Evolutionary conservation across 2,888 invertebrate genomes (phyloP).

Genomic region (Tenthredo livida): DNA sequence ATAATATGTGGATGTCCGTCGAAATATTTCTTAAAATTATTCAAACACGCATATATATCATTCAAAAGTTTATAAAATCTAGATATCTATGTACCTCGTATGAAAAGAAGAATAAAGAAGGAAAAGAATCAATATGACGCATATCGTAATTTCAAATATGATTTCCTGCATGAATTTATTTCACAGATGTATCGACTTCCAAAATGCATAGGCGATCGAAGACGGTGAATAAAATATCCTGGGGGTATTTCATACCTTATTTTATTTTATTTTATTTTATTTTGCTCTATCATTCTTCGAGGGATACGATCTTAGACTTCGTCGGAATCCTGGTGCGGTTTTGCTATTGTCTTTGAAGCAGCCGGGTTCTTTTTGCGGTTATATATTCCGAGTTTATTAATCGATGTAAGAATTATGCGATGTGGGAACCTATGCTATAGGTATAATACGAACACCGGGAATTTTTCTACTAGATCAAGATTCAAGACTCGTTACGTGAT

Average conservation of each 20-base stretch:
- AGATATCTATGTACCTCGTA: too few species aligned
- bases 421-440: not conserved
- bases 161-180: not conserved
- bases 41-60: not conserved
- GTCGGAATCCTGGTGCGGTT: constrained; percentile 8
- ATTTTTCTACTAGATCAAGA: not conserved
- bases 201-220: not conserved
- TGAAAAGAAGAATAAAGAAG: too few species aligned
- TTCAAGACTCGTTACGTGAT: not conserved
- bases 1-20: not conserved
- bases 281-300: constrained; percentile 13
- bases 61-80: not conserved
- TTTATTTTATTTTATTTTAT: not conserved
- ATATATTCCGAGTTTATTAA: constrained; percentile 29
- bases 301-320: constrained; percentile 45
- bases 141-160: not conserved
- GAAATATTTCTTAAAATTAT: not conserved
- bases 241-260: not conserved
- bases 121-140: not conserved
- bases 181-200: not conserved
- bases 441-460: not conserved
- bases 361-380: constrained; percentile 33
- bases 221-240: not conserved
- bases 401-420: constrained; percentile 7
- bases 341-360: constrained; percentile 40